Conservation (phyloP, 1,140 invertebrate species). For the Psilanteris sp. region DNA sequence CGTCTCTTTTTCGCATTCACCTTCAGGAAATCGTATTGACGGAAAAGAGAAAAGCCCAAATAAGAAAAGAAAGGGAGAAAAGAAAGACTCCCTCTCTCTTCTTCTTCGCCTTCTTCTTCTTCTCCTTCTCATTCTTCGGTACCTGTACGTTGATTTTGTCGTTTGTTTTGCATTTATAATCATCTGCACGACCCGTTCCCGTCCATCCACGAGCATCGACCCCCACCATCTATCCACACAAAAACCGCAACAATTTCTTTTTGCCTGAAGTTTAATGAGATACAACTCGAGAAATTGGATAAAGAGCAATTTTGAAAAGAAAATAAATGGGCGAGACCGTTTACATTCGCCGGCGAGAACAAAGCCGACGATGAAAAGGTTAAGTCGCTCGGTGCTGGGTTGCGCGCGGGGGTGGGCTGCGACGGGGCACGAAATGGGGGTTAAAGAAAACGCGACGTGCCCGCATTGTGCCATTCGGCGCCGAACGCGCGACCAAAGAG, state of each 20-base stretch:
- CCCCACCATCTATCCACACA: constrained; percentile 60
- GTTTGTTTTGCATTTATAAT: constrained; percentile 52
- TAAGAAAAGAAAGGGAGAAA: too few species aligned
- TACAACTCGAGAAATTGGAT: constrained; percentile 78
- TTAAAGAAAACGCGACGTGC: too few species aligned
- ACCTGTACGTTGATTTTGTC: constrained; percentile 20
- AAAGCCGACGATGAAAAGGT: constrained; percentile 56
- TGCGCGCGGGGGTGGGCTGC: too few species aligned
- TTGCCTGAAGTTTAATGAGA: constrained; percentile 76
- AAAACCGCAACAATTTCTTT: constrained; percentile 71
- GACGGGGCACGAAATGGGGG: too few species aligned
- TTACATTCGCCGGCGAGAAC: constrained; percentile 46
- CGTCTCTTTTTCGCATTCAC: constrained; percentile 9
- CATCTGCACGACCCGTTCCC: constrained; percentile 33
- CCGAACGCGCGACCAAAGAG: too few species aligned
- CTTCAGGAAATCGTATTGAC: too few species aligned
- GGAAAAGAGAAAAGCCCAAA: too few species aligned
- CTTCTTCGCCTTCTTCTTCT: too few species aligned
- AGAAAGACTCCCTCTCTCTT: background rate
- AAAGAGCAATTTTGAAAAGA: constrained; percentile 78
- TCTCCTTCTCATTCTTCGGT: too few species aligned
- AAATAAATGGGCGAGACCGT: constrained; percentile 69
- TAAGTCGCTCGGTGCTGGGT: too few species aligned
- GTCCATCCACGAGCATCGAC: constrained; percentile 49
- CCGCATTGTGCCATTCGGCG: too few species aligned